Base-by-base conservation (phyloP, 2,797 vertebrate genomes). In the Amazona ochrocephala region DNA sequence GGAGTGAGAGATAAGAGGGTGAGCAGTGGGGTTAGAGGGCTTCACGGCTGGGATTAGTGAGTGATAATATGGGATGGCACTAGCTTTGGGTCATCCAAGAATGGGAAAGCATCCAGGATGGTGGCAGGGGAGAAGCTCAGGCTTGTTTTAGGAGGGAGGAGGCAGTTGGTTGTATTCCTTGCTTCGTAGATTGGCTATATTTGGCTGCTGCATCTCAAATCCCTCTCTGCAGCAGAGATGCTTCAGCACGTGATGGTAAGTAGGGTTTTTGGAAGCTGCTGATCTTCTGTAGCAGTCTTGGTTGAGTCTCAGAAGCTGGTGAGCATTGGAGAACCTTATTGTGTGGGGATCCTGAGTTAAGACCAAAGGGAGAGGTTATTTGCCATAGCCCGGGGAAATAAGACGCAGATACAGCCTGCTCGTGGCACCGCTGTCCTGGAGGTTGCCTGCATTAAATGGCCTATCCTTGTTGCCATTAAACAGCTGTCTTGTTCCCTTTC, bases 21-120 rank as follows among this genome's bases (percentile, higher is more conserved):
- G 76, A 93, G 48, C 71, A 84, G 41, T 3, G 7, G 67, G 81
- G 56, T 71, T 44, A 82, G 78, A 78, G 37, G 62, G 71, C 9
- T 80, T 48, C 0, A 0, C 68, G 87, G 53, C 61, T 61, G 89
- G 92, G 87, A 92, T 93, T 93, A 92, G 65, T 0, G 4, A 71
- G 67, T 0, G 7, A 56, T 90, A 81, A 89, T 92, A 80, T 0
- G 1, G 77, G 48, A 47, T 87, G 72, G 64, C 71, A 37, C 41
- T 1, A 0, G 21, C 32, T 77, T 0, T 0, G 50, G 84, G 78
- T 71, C 75, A 44, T 34, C 32, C 8, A 78, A 23, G 41, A 60
- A 64, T 12, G 8, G 0, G 0, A 77, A 73, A 27, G 44, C 56
- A 37, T 37, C 13, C 0, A 2, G 80, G 60, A 19, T 41, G 30